phyloP scores from a whole-genome alignment of 2,888 invertebrate species.

The Dicycla oo region DNA sequence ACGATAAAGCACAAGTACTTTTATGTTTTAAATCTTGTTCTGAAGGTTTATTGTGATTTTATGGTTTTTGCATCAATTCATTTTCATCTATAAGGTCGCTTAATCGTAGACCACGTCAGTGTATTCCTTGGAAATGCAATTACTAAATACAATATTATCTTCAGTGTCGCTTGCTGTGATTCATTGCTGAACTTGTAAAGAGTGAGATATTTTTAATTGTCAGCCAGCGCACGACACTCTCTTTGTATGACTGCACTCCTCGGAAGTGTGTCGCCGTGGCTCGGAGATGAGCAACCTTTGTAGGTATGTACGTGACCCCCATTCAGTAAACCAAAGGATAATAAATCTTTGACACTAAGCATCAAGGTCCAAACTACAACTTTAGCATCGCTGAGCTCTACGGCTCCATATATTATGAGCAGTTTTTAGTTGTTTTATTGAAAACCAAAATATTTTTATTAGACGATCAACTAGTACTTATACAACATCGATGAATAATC shows the following conservation, averaged over 20 bases:
- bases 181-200: constrained; percentile 42
- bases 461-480: constrained; percentile 28
- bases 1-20: constrained; percentile 45
- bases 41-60: constrained; percentile 61
- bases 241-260: constrained; percentile 36
- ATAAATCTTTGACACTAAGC: constrained; percentile 42
- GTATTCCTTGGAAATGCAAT: constrained; percentile 55
- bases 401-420: neutral
- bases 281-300: constrained; percentile 49
- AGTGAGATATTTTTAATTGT: constrained; percentile 35
- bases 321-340: constrained; percentile 51
- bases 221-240: constrained; percentile 29
- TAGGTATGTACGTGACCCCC: constrained; percentile 53
- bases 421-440: constrained; percentile 22
- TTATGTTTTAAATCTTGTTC: constrained; percentile 51
- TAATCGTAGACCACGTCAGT: constrained; percentile 31
- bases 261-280: constrained; percentile 44
- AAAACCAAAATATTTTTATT: constrained; percentile 26
- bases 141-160: constrained; percentile 42
- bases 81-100: constrained; percentile 49
- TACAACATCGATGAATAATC: constrained; percentile 59
- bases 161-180: constrained; percentile 43
- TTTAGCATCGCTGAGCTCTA: constrained; percentile 9
- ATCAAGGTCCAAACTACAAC: constrained; percentile 48
- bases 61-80: constrained; percentile 40